Percentiles rank a stretch among this genome's conserved stretches.
Evolutionary conservation across 2,113 vertebrate genomes (phyloP).

Genomic region (Nicator chloris): DNA sequence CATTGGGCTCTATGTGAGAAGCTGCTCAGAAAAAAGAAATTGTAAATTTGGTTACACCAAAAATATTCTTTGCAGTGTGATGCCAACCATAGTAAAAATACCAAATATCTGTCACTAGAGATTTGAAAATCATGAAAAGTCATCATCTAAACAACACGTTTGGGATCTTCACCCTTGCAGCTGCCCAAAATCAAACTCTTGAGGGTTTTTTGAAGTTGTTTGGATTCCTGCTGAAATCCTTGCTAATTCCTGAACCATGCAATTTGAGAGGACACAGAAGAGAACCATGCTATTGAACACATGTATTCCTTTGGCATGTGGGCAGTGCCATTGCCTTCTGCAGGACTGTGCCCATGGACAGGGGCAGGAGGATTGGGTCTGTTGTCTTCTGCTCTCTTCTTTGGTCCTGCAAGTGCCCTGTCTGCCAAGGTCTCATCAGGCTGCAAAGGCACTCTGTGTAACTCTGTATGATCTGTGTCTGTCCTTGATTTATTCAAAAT

Average conservation of each 20-base stretch:
- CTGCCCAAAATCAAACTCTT: background rate
- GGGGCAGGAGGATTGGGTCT: constrained; percentile 56
- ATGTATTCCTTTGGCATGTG: background rate
- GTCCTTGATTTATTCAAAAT: constrained; percentile 43
- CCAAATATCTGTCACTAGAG: background rate
- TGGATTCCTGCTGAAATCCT: background rate
- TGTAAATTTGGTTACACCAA: background rate
- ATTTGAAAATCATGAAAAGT: background rate
- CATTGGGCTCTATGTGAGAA: background rate
- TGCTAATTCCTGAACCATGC: background rate
- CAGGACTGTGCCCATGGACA: background rate
- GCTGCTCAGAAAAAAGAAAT: background rate
- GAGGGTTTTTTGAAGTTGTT: background rate
- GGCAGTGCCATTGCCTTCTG: background rate
- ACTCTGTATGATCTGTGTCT: constrained; percentile 18
- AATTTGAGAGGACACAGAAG: background rate
- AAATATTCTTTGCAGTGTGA: background rate
- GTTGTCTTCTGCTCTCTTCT: background rate
- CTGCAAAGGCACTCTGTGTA: constrained; percentile 24
- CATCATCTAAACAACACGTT: background rate
- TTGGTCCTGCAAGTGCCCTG: background rate
- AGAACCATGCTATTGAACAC: background rate
- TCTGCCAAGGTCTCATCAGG: background rate
- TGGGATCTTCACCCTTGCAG: background rate
- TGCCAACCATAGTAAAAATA: background rate